Base-by-base conservation (phyloP, 35 echinoderm and acorn worm species). In the Anneissia japonica region DNA sequence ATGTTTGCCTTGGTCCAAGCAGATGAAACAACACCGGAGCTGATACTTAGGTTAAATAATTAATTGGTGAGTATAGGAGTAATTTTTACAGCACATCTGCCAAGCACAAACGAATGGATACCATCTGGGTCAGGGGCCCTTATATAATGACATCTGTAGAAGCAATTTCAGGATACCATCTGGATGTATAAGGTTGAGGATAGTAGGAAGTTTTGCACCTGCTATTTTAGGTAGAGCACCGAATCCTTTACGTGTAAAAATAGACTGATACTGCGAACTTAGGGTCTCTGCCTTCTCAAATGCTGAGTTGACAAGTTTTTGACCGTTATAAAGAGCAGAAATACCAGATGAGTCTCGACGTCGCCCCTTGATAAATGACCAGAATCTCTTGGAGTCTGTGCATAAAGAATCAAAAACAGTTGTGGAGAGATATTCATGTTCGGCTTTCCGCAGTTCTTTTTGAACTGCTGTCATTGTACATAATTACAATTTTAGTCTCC, bases 371-470 rank as follows among this genome's bases (percentile, higher is more conserved):
- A 79, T 35, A 30, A 79, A 36, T 34, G 35, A 36, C 77, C 31
- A 79, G 31, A 79, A 79, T 79, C 39, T 11, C 39, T 79, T 79
- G 31, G 77, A 36, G 77, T 79, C 30, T 35, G n/a, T n/a, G n/a
- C n/a, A n/a, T n/a, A n/a, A n/a, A n/a, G n/a, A n/a, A n/a, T n/a
- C n/a, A n/a, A n/a, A n/a, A n/a, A n/a, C n/a, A n/a, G n/a, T n/a
- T n/a, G n/a, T n/a, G n/a, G n/a, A n/a, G n/a, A n/a, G n/a, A n/a
- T n/a, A n/a, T n/a, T n/a, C n/a, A n/a, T n/a, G n/a, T n/a, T n/a
- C n/a, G n/a, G n/a, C n/a, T n/a, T n/a, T n/a, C n/a, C n/a, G n/a
- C n/a, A n/a, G n/a, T n/a, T n/a, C n/a, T n/a, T n/a, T n/a, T n/a
- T n/a, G n/a, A n/a, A n/a, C n/a, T n/a, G n/a, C n/a, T n/a, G n/a